A percentile compares a stretch with the other conserved stretches of the same genome.
phyloP scores from a whole-genome alignment of 35 echinoderm and acorn worm genomes.

The Lytechinus variegatus region DNA sequence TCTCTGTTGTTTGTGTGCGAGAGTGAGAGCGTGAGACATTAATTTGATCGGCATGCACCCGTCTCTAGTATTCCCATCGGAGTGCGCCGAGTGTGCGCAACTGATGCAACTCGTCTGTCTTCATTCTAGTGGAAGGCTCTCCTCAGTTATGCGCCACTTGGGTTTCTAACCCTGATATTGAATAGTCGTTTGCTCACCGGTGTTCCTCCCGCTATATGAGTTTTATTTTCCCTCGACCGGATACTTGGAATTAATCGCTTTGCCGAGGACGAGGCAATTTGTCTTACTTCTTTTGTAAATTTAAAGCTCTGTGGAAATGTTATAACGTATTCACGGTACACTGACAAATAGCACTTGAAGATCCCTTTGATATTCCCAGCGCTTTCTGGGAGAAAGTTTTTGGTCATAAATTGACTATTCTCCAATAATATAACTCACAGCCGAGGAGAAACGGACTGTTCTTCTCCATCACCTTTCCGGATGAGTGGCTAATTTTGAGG shows the following conservation, averaged over 20 bases:
- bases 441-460: neutral
- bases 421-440: neutral
- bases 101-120: neutral
- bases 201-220: neutral
- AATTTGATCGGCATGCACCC: constrained; percentile 1
- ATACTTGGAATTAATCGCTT: constrained; percentile 13
- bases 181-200: neutral
- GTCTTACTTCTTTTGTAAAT: neutral
- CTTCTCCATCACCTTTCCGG: neutral
- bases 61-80: neutral
- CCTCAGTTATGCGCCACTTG: neutral
- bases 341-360: neutral
- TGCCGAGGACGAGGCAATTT: neutral
- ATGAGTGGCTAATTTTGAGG: neutral
- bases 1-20: neutral
- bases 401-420: neutral
- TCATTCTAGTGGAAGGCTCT: neutral
- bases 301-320: neutral
- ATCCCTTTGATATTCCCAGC: neutral
- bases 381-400: neutral
- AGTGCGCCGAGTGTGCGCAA: neutral
- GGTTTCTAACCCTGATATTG: constrained; percentile 1
- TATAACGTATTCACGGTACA: neutral
- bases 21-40: neutral
- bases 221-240: neutral